Evolutionary conservation across 2,888 invertebrate species (phyloP).

Genomic region (Stramonita haemastoma): DNA sequence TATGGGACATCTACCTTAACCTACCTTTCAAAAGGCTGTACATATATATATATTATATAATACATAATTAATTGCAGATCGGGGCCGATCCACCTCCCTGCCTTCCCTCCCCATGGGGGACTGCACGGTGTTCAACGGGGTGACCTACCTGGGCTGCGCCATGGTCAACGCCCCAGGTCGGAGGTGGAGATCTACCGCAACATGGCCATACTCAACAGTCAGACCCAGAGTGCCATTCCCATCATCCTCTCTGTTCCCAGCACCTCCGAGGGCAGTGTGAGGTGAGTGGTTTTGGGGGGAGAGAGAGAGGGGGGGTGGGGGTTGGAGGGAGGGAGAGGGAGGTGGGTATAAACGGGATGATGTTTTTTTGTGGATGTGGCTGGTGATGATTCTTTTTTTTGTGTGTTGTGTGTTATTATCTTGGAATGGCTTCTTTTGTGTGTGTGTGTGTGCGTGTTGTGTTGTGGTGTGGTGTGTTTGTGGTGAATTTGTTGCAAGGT

Average conservation of each 20-base stretch:
- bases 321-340: too few relatives aligned
- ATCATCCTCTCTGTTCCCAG: constrained; percentile 95
- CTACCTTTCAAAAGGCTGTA: too few relatives aligned
- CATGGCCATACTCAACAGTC: constrained; percentile 93
- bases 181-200: constrained; percentile 94
- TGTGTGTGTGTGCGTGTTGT: background rate
- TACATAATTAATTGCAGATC: constrained; percentile 48
- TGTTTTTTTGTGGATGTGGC: background rate
- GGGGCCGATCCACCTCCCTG: constrained; percentile 66
- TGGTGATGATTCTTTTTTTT: background rate
- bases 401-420: background rate
- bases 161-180: constrained; percentile 94
- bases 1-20: too few relatives aligned
- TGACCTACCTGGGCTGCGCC: constrained; percentile 94
- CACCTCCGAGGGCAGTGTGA: constrained; percentile 93
- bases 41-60: background rate
- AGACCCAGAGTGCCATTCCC: constrained; percentile 88
- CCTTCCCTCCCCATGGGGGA: constrained; percentile 67
- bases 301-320: too few relatives aligned
- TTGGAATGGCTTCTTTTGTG: background rate
- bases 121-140: constrained; percentile 87
- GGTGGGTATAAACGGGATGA: too few relatives aligned
- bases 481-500: background rate
- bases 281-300: constrained; percentile 82
- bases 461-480: background rate